phyloP scores from a whole-genome alignment of 2,888 invertebrate species.

The Syritta pipiens region DNA sequence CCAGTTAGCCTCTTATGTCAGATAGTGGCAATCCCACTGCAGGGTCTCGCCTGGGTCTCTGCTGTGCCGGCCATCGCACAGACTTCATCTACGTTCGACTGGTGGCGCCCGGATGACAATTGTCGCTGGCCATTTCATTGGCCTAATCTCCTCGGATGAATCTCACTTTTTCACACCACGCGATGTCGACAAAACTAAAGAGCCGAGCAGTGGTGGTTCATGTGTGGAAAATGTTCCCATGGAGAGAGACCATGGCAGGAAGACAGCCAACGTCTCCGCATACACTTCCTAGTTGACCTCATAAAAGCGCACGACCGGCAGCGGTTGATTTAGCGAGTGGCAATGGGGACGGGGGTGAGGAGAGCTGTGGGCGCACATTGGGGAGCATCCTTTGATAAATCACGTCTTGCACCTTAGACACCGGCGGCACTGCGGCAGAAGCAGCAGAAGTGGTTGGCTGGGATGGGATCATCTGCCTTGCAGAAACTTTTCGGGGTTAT shows the following conservation, averaged over 20 bases:
- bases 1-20: neutral
- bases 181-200: conserved; percentile 1
- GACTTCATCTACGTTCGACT: neutral
- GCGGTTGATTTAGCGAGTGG: conserved; percentile 30
- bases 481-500: conserved; percentile 54
- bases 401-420: conserved; percentile 67
- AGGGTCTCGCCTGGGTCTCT: neutral
- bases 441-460: conserved; percentile 24
- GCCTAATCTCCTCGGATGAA: conserved; percentile 2
- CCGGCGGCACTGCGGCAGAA: conserved; percentile 28
- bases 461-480: conserved; percentile 54
- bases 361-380: conserved; percentile 35
- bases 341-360: conserved; percentile 8
- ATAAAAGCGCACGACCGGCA: conserved; percentile 61
- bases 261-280: conserved; percentile 36
- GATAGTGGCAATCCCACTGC: no score
- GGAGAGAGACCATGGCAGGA: conserved; percentile 15
- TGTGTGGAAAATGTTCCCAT: conserved; percentile 55
- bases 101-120: conserved; percentile 43
- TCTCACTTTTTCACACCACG: conserved; percentile 15
- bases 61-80: neutral
- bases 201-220: neutral
- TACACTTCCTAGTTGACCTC: conserved; percentile 65
- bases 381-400: conserved; percentile 63
- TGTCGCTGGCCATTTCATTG: conserved; percentile 17